Conservation (phyloP, 2,113 vertebrate genomes). For the Maccullochella peelii region DNA sequence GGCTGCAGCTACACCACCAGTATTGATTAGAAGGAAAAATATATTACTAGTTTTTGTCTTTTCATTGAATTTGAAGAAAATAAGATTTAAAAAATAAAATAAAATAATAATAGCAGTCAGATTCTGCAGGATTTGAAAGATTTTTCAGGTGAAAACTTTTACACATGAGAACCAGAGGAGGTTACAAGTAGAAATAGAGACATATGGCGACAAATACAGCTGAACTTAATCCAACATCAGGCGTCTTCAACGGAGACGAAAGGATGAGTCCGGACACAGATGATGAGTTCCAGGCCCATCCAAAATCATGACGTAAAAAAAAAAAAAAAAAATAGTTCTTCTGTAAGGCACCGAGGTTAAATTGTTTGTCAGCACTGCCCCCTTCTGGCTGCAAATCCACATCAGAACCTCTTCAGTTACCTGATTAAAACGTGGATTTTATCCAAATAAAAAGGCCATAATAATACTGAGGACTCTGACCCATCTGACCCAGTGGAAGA, state of each 20-base stretch:
- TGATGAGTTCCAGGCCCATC: background rate
- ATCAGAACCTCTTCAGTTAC: background rate
- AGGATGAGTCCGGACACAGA: background rate
- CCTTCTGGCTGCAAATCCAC: background rate
- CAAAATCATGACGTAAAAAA: background rate
- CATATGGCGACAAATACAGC: background rate
- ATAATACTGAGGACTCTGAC: background rate
- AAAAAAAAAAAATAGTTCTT: background rate
- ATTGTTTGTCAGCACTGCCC: no score
- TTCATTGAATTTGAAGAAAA: background rate
- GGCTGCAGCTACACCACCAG: background rate
- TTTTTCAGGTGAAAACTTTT: background rate
- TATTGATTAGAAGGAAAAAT: no score
- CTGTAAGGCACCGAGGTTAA: conserved; percentile 37
- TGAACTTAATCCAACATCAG: background rate
- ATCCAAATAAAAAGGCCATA: background rate
- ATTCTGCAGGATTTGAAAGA: background rate
- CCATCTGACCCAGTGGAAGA: background rate
- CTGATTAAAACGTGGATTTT: background rate
- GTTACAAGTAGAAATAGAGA: background rate
- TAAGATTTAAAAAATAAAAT: background rate
- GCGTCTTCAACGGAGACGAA: background rate
- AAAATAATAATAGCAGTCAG: background rate
- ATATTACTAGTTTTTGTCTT: background rate
- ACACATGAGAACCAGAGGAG: background rate